Base-by-base conservation (phyloP, 2,888 invertebrate species). In the Agrotis clavis region DNA sequence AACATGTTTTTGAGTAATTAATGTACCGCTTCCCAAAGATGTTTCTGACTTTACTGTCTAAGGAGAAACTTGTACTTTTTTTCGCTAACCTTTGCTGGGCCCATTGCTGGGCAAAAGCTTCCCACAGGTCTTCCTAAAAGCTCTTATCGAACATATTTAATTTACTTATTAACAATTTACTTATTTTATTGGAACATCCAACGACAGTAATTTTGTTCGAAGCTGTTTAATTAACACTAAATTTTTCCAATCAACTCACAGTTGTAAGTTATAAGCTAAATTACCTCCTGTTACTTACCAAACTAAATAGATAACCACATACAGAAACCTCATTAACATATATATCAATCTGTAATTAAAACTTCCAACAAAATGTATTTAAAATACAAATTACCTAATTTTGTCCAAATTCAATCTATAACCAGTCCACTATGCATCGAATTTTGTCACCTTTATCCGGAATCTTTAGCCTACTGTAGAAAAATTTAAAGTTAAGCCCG, bases 271-370 rank as follows among this genome's bases (percentile, higher is more conserved):
- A 63, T 75, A 73, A 73, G 16, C 61, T 70, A 53, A 71, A 77
- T 74, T 71, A 75, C 65, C 13, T 35, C 45, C 18, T 3, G 41
- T 67, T 71, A 62, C 50, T 57, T 47, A 48, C 13, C 50, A 60
- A 50, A 50, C 19, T 11, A 47, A 63, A 41, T 19, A 30, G 21
- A 60, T 67, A 62, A 69, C 18, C 53, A 64, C 75, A 53, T 59
- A 61, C 61, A 64, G 60, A 6, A 67, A 80, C 67, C 67, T 64
- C 30, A 86, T 84, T 83, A 69, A 63, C 81, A 84, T 79, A 79
- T 53, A 41, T 76, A 73, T 84, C 73, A 79, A 77, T 75, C 74
- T 57, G 71, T 76, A 77, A 74, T 77, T 86, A 81, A 79, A 86
- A 83, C 70, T 77, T 50, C 72, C 30, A 59, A 70, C 51, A 9